These are phyloP conservation scores for Drosophila nebulosa DNA, from an alignment of 1,140 invertebrate genomes.

Conservation along the genomic window DNA sequence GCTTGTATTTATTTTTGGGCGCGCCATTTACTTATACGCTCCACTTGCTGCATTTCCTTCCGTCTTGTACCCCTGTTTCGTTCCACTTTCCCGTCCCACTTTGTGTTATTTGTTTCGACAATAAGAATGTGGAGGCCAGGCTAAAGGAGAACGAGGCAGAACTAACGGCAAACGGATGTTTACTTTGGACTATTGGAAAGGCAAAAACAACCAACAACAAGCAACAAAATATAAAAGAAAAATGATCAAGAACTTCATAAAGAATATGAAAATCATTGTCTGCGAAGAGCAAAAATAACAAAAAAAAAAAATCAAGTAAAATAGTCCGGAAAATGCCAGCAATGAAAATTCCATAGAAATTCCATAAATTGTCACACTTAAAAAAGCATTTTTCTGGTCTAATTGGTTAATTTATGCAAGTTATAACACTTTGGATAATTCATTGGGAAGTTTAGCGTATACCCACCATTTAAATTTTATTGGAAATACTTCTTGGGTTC, in stretches of 20 bases:
- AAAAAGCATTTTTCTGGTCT: too few species aligned
- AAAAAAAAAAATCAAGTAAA: background rate
- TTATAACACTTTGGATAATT: too few species aligned
- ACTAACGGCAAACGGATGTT: conserved; percentile 46
- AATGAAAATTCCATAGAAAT: background rate
- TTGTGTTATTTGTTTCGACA: conserved; percentile 9
- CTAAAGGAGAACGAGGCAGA: conserved; percentile 10
- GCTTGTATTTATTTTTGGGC: conserved; percentile 55
- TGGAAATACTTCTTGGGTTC: too few species aligned
- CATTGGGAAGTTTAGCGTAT: too few species aligned
- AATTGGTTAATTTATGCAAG: too few species aligned
- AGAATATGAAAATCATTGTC: background rate
- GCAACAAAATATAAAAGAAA: background rate
- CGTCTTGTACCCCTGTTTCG: background rate
- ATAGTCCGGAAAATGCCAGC: background rate
- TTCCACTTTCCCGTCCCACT: background rate
- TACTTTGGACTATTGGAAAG: conserved; percentile 24
- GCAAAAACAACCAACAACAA: background rate
- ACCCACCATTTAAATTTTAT: too few species aligned
- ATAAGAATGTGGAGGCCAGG: conserved; percentile 6
- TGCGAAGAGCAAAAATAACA: too few species aligned
- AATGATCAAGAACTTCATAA: conserved; percentile 4
- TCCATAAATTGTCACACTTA: background rate
- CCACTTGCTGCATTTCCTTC: conserved; percentile 54
- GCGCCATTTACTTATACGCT: conserved; percentile 53